Percentiles rank a stretch among this genome's conserved stretches.
Conservation (phyloP, 2,888 invertebrate species). For the Parnassius glacialis region DNA sequence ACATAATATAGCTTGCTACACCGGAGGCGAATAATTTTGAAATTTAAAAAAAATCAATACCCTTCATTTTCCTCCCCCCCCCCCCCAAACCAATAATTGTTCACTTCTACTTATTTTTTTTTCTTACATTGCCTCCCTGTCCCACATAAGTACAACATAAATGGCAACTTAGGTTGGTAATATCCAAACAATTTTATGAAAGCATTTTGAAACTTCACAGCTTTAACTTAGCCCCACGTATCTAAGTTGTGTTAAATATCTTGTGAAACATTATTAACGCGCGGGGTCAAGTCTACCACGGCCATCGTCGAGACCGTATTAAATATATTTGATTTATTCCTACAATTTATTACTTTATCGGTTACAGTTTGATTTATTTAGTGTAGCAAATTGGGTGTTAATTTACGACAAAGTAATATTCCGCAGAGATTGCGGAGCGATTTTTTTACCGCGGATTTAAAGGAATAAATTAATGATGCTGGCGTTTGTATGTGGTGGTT, state of each 20-base stretch:
- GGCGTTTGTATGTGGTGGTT: too few species aligned
- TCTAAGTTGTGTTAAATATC: slow-evolving; percentile 6
- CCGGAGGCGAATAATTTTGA: too few species aligned
- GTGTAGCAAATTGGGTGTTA: slow-evolving; percentile 24
- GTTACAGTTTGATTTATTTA: slow-evolving; percentile 24
- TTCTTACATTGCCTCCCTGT: too few species aligned
- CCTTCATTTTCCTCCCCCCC: too few species aligned
- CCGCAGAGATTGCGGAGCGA: slow-evolving; percentile 2
- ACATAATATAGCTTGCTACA: too few species aligned
- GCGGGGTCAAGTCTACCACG: slow-evolving; percentile 9
- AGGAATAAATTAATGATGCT: too few species aligned
- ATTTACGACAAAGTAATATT: slow-evolving; percentile 9
- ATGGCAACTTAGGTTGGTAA: too few species aligned
- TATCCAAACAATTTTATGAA: too few species aligned
- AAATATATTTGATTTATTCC: slow-evolving; percentile 21
- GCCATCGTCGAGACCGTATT: slow-evolving; percentile 17
- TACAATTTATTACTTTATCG: slow-evolving; percentile 22
- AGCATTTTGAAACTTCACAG: neutral
- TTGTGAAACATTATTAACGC: slow-evolving; percentile 22
- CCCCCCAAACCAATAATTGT: too few species aligned
- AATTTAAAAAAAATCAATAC: too few species aligned
- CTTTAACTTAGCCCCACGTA: neutral
- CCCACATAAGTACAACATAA: too few species aligned
- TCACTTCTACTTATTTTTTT: too few species aligned
- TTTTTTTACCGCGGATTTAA: neutral